A percentile compares a stretch with the other conserved stretches of the same genome.
phyloP scores from a whole-genome alignment of 2,888 invertebrate genomes.

The Epirrita christyi region DNA sequence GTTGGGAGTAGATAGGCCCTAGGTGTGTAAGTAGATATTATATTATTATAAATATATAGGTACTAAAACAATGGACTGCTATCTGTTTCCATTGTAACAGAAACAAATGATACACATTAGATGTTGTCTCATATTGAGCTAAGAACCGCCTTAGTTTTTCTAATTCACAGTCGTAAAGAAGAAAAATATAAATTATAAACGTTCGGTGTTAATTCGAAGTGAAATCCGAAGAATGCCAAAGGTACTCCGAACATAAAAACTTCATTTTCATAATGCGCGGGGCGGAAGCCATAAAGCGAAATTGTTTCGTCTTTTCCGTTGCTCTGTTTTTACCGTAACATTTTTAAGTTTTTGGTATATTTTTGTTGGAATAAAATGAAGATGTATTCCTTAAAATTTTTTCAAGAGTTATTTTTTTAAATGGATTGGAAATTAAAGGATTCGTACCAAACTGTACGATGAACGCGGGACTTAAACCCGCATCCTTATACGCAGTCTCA shows the following conservation, averaged over 20 bases:
- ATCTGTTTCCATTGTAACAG: no score
- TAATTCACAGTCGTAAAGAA: slow-evolving; percentile 13
- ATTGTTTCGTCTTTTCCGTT: slow-evolving; percentile 70
- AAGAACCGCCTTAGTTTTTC: no score
- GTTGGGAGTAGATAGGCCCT: no score
- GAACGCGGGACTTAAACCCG: no score
- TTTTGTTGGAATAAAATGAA: slow-evolving; percentile 20
- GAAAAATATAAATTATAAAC: slow-evolving; percentile 39
- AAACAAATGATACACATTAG: no score
- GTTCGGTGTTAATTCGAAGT: slow-evolving; percentile 44
- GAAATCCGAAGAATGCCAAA: slow-evolving; percentile 44
- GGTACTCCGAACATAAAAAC: slow-evolving; percentile 60
- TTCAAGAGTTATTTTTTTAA: background rate
- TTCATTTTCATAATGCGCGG: slow-evolving; percentile 77
- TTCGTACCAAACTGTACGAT: no score
- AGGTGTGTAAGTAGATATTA: no score
- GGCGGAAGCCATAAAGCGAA: slow-evolving; percentile 75
- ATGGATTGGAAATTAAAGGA: background rate
- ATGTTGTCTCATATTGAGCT: no score
- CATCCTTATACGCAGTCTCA: no score
- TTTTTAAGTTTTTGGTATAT: slow-evolving; percentile 45
- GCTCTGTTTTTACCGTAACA: slow-evolving; percentile 49
- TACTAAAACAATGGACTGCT: no score
- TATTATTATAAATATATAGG: no score
- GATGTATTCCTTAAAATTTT: slow-evolving; percentile 9